Evolutionary conservation across 1,140 invertebrate genomes (phyloP), one percentile per base, ranked within the genome.

Genomic region (Drosophila triauraria): DNA sequence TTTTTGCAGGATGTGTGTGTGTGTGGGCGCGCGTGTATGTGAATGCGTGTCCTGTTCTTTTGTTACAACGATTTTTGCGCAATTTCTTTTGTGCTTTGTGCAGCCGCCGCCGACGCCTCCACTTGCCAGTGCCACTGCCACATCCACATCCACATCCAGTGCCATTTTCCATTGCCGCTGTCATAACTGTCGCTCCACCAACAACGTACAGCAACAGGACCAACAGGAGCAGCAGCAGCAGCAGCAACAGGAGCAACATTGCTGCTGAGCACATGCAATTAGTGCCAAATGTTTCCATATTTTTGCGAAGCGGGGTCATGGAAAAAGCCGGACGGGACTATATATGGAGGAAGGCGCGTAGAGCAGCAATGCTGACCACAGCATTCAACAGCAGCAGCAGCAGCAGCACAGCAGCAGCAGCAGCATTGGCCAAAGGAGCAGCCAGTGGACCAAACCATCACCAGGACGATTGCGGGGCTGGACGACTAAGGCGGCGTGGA

Each of bases 211-310:
- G 27, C 42, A 38, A 40, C 63, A 67, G 38, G 43, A 56, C 53
- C 54, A 79, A 48, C 30, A 58, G 30, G 20, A 53, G 27, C 32
- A 60, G 35, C 44, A 75, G 23, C 17, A 51, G 42, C 62, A 54
- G 20, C 56, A 75, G 40, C 44, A 44, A 47, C 75, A 60, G 48
- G 64, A 63, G 51, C 64, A 75, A 67, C 60, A 70, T 70, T 81
- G 82, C 82, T 75, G 80, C 84, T 83, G 84, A 87, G 84, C 84
- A 88, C 84, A 87, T 87, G 84, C 84, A 87, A 87, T 87, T 87
- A 87, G 84, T 87, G 84, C 84, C 84, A 87, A 87, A 87, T 87
- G 84, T 87, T 87, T 87, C 84, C 84, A 87, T 87, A 87, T 87
- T 87, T 88, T 88, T 87, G 76, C 80, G 75, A 57, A 69, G 43